Conservation (phyloP, 2,888 invertebrate genomes). For the Heliconius hortense region DNA sequence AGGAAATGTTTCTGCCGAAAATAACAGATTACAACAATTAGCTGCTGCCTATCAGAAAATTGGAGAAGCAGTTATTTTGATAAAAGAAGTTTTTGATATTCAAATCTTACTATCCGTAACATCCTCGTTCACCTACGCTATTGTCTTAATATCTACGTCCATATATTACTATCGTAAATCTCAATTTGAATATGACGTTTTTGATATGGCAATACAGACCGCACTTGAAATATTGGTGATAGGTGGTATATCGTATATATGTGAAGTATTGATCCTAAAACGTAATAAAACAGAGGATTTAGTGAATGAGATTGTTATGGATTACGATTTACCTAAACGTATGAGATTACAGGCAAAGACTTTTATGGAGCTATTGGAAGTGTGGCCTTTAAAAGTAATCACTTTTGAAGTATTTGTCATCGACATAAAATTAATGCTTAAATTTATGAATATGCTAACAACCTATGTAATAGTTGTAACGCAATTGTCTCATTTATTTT, state of each 20-base stretch:
- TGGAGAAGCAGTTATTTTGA: slow-evolving; percentile 49
- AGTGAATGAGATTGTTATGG: slow-evolving; percentile 65
- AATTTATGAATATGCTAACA: slow-evolving; percentile 65
- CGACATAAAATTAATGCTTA: slow-evolving; percentile 63
- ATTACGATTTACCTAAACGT: slow-evolving; percentile 57
- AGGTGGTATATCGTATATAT: slow-evolving; percentile 52
- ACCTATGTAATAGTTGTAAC: slow-evolving; percentile 69
- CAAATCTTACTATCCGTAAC: slow-evolving; percentile 56
- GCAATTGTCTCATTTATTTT: slow-evolving; percentile 56
- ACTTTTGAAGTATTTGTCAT: slow-evolving; percentile 64
- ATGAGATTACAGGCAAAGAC: slow-evolving; percentile 65
- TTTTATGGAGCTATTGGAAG: slow-evolving; percentile 65
- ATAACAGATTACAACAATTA: slow-evolving; percentile 12
- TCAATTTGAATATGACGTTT: slow-evolving; percentile 11
- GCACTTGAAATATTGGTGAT: slow-evolving; percentile 49
- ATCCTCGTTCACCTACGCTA: slow-evolving; percentile 23
- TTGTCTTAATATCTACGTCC: slow-evolving; percentile 47
- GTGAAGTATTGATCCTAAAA: slow-evolving; percentile 54
- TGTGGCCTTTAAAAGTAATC: slow-evolving; percentile 54
- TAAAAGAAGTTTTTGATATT: slow-evolving; percentile 62
- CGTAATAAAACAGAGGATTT: slow-evolving; percentile 57
- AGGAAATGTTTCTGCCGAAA: neutral
- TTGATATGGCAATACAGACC: slow-evolving; percentile 49
- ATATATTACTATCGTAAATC: slow-evolving; percentile 37
- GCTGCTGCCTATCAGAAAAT: slow-evolving; percentile 43